Conservation (phyloP, 2,888 invertebrate genomes). For the Rhaphigaster nebulosa region DNA sequence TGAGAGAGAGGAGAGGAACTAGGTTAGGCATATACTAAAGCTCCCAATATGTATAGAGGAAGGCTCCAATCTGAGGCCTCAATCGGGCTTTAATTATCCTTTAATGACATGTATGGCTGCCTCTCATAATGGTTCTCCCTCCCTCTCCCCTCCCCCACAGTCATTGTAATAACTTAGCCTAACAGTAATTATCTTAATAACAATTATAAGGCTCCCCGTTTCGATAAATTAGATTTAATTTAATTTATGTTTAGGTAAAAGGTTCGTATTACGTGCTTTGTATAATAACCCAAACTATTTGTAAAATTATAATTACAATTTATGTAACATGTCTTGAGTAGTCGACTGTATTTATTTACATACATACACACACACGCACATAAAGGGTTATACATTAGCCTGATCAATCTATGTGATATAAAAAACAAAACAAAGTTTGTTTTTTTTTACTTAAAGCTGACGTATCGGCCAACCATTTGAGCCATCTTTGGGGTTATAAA, state of each 20-base stretch:
- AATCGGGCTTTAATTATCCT: constrained; percentile 36
- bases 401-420: too few species aligned
- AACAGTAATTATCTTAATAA: not conserved
- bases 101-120: constrained; percentile 46
- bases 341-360: too few species aligned
- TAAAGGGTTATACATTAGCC: too few species aligned
- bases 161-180: not conserved
- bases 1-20: not conserved
- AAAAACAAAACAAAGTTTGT: too few species aligned
- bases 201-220: not conserved
- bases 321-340: too few species aligned
- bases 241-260: not conserved
- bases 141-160: not conserved
- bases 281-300: not conserved
- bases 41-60: not conserved
- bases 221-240: not conserved
- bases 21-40: not conserved
- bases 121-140: not conserved
- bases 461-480: too few species aligned
- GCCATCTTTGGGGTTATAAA: too few species aligned
- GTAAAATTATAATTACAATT: not conserved
- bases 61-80: not conserved
- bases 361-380: too few species aligned
- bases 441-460: too few species aligned
- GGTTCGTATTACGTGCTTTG: not conserved